Evolutionary conservation across 2,888 invertebrate genomes (phyloP), one percentile per base, ranked within the genome.

Genomic region (Drosophila borealis): DNA sequence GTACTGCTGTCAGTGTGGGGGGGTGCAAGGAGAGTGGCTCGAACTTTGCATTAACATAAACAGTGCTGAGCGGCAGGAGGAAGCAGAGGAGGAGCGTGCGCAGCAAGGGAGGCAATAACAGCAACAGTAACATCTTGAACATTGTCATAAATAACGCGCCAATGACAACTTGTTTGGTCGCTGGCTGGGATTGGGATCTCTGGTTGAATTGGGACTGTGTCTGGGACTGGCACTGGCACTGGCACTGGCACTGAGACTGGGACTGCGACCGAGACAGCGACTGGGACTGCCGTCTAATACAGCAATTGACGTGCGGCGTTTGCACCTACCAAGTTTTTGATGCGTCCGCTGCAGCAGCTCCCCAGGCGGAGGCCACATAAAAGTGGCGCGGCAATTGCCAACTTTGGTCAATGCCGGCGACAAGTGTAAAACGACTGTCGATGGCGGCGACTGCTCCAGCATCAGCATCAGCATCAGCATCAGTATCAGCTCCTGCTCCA

Each of bases 351-450:
- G 61, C 46, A 53, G 70, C 60, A 41, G 48, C 65, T 81, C 85
- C 85, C 88, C 83, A 83, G 81, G 83, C 86, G 83, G 81, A 80
- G 82, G 74, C 83, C 88, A 86, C 81, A 83, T 86, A 83, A 88
- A 88, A 86, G 84, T 88, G 83, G 85, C 85, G 88, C 85, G 86
- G 85, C 85, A 88, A 86, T 89, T 86, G 82, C 90, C 90, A 82
- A 90, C 88, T 90, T 90, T 89, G 90, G 90, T 78, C 85, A 87
- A 85, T 84, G 89, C 65, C 88, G 90, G 90, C 90, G 90, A 90
- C 90, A 90, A 90, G 90, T 90, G 90, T 90, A 90, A 90, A 89
- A 82, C 90, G 88, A 90, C 88, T 80, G 79, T 78, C 78, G 79
- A 78, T 75, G 78, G 59, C 72, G 59, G 62, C 55, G 49, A 57